Conservation (phyloP, 1,140 invertebrate species). For the Phenacoccus solenopsis region DNA sequence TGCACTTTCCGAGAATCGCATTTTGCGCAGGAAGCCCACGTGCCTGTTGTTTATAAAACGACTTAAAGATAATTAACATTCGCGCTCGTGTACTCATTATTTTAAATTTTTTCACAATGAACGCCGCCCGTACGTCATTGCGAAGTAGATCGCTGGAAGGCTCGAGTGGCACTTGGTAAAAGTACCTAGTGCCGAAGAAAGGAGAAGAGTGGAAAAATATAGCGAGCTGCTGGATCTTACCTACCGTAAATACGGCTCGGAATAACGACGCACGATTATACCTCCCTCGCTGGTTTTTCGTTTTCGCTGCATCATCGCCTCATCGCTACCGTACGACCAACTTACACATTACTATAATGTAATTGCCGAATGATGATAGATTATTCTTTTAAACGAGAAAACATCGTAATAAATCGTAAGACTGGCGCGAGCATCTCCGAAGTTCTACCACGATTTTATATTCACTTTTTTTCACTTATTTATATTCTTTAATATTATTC, state of each 20-base stretch:
- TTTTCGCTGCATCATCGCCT: background rate
- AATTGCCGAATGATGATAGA: too few relatives aligned
- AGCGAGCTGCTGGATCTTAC: background rate
- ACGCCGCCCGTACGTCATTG: background rate
- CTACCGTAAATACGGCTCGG: too few relatives aligned
- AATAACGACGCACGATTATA: too few relatives aligned
- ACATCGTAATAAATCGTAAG: too few relatives aligned
- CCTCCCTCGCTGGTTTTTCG: background rate
- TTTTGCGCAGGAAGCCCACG: background rate
- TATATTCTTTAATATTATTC: too few relatives aligned
- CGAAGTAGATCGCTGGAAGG: background rate
- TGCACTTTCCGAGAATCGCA: background rate
- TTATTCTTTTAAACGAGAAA: too few relatives aligned
- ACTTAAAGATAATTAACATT: background rate
- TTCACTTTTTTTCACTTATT: too few relatives aligned
- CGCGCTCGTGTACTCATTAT: background rate
- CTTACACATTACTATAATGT: too few relatives aligned
- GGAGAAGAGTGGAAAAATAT: background rate
- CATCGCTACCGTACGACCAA: background rate
- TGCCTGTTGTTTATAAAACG: background rate
- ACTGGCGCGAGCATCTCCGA: too few relatives aligned
- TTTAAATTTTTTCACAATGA: background rate
- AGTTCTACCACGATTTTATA: too few relatives aligned
- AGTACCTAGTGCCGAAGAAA: background rate
- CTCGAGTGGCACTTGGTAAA: conserved; percentile 1